Base-by-base conservation (phyloP, 2,888 invertebrate genomes). In the Hydroisotoma schaefferi region DNA sequence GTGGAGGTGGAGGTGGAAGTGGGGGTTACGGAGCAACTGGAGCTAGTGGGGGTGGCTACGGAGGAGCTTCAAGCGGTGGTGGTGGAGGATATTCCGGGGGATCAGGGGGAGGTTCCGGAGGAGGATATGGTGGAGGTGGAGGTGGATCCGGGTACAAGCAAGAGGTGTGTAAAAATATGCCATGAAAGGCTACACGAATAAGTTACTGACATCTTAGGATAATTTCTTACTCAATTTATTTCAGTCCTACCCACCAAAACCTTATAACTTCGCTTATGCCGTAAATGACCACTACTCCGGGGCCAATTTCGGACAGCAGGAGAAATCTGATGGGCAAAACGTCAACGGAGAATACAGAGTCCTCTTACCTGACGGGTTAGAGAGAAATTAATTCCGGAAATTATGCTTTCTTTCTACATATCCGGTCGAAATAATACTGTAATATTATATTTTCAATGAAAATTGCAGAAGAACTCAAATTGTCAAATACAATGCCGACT, bases 221-320 rank as follows among this genome's bases (percentile, higher is more conserved):
- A 46, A 46, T 15, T 43, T 20, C 8, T 20, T 43, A 6, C 12
- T 12, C 18, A 12, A 28, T 18, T 5, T 5, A 28, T 33, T 40
- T 23, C 38, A 60, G 51, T 33, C 38, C 3, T 72, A 70, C 44
- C 69, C 72, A 27, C 72, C 72, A 26, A 55, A 60, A 20, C 72
- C 72, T 22, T 72, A 72, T 57, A 69, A 67, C 22, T 72, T 72
- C 44, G 63, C 68, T 37, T 72, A 72, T 37, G 68, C 59, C 18
- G 71, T 72, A 2, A 70, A 70, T 38, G 71, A 72, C 51, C 66
- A 68, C 25, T 69, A 72, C 53, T 72, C 69, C 12, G 71, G 71
- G 1, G 65, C 71, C 37, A 70, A 72, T 26, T 72, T 72, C 37
- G 64, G 66, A 23, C 71, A 72, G 38, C 65, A 67, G 29, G 71